phyloP scores from a whole-genome alignment of 2,113 vertebrate genomes.

The Burhinus bistriatus region DNA sequence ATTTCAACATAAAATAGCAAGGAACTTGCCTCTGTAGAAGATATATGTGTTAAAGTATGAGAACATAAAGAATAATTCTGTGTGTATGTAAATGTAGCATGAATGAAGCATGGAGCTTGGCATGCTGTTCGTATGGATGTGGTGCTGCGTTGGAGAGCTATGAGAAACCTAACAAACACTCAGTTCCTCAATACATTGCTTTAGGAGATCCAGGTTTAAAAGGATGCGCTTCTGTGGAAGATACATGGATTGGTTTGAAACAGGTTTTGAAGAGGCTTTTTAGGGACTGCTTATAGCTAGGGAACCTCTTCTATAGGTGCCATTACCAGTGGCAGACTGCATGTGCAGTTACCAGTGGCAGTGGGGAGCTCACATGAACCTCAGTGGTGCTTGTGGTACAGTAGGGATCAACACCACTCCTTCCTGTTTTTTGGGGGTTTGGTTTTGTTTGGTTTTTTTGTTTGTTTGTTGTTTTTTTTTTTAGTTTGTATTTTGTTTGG shows the following conservation, averaged over 20 bases:
- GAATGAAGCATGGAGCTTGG: not conserved
- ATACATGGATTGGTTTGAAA: not conserved
- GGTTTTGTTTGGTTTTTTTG: not conserved
- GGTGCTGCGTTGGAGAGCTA: not conserved
- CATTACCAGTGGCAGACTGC: not conserved
- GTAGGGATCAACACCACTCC: not conserved
- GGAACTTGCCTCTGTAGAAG: not conserved
- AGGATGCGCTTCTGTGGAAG: not conserved
- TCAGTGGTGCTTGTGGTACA: not conserved
- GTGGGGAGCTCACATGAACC: not conserved
- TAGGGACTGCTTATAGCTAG: not conserved
- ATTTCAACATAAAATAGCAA: not conserved
- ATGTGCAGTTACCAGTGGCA: not conserved
- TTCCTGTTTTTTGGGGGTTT: not conserved
- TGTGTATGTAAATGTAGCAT: not conserved
- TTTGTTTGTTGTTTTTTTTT: not conserved
- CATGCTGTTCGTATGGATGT: not conserved
- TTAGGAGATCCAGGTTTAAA: not conserved
- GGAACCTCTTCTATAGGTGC: not conserved
- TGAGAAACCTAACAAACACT: not conserved
- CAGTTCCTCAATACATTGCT: not conserved
- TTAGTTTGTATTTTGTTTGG: not conserved
- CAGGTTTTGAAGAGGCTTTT: not conserved
- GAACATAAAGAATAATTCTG: not conserved
- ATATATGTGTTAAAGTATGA: not conserved